Evolutionary conservation across 2,888 invertebrate genomes (phyloP).

Genomic region (Stenurella melanura): DNA sequence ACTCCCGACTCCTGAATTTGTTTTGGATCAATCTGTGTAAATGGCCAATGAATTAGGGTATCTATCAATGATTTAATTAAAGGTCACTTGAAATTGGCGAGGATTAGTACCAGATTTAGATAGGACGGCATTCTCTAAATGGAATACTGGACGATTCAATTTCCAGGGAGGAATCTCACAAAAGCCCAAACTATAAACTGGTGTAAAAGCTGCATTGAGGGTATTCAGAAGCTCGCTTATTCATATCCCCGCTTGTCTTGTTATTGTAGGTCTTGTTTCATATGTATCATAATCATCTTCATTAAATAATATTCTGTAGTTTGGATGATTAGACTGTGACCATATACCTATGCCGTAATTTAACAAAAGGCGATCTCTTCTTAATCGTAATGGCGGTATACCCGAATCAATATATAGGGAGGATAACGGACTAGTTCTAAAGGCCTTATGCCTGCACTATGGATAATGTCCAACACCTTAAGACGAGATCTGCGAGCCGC

Average conservation of each 20-base stretch:
- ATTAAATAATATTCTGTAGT: neutral
- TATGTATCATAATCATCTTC: neutral
- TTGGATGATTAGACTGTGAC: constrained; percentile 12
- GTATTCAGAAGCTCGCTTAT: neutral
- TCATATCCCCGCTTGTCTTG: neutral
- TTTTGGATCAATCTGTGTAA: neutral
- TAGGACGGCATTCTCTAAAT: too few species aligned
- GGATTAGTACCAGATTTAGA: too few species aligned
- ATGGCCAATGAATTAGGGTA: neutral
- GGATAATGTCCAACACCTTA: constrained; percentile 7
- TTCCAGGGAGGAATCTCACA: neutral
- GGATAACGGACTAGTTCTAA: constrained; percentile 12
- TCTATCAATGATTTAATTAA: neutral
- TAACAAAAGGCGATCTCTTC: neutral
- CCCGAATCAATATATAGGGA: neutral
- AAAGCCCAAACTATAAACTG: neutral
- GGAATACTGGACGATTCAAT: too few species aligned
- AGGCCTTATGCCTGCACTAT: constrained; percentile 16
- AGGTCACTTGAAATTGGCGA: neutral
- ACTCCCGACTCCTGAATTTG: neutral
- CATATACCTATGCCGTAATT: neutral
- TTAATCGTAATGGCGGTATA: neutral
- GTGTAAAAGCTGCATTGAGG: neutral
- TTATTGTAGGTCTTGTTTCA: constrained; percentile 16
- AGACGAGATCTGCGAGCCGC: constrained; percentile 2